Base-by-base conservation (phyloP, 2,113 vertebrate species). In the Centropristis striata region DNA sequence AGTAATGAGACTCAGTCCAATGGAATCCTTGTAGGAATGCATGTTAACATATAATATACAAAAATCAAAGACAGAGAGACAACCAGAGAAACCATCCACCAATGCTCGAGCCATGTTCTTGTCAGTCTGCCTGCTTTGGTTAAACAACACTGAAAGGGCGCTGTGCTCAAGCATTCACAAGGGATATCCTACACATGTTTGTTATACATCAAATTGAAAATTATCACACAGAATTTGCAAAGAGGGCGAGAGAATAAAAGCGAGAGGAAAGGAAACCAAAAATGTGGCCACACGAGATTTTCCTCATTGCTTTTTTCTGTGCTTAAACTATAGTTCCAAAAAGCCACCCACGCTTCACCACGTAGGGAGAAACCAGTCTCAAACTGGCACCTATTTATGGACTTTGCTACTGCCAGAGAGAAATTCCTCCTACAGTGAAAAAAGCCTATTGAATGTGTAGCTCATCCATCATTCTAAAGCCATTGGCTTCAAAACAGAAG, bases 331-430 rank as follows among this genome's bases (percentile, higher is more conserved):
- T 73, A 81, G 70, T 67, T 91, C 84, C 86, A 92, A 81, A 92
- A 93, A 94, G 79, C 93, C 94, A 94, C 94, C 93, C 93, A 94
- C 88, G 84, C 87, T 86, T 84, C 88, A 91, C 87, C 88, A 90
- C 83, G 85, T 72, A 81, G 80, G 75, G 72, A 86, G 87, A 92
- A 92, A 88, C 90, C 82, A 88, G 87, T 92, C 82, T 87, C 81
- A 89, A 91, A 94, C 88, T 91, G 92, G 90, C 92, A 95, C 92
- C 90, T 93, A 94, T 94, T 95, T 94, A 92, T 91, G 92, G 93
- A 93, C 86, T 90, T 84, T 50, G 83, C 91, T 90, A 76, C 90
- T 92, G 93, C 93, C 93, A 93, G 81, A 84, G 51, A 89, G 76
- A 89, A 90, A 93, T 93, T 94, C 93, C 87, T 92, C 67, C 23